Conservation (phyloP, 1,140 invertebrate genomes). For the Maniola jurtina region DNA sequence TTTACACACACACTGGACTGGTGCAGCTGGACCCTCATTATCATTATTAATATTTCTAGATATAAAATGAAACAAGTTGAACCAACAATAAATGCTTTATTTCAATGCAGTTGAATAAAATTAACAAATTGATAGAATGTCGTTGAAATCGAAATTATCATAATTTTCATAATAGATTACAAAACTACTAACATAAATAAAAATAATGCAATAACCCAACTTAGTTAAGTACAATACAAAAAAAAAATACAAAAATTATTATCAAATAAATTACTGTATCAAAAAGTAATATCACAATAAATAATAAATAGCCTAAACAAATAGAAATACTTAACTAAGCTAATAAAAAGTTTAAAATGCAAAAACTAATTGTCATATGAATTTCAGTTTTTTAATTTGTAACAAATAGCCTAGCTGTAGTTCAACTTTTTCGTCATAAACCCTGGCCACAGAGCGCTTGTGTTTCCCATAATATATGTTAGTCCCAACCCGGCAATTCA, state of each 20-base stretch:
- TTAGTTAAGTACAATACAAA: slow-evolving; percentile 16
- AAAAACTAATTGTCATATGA: slow-evolving; percentile 1
- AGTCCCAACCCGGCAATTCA: too few relatives aligned
- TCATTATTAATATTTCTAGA: too few relatives aligned
- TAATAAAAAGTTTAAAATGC: slow-evolving; percentile 1
- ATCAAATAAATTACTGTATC: background rate
- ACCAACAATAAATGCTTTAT: slow-evolving; percentile 25
- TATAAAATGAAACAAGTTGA: slow-evolving; percentile 12
- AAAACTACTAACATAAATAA: too few relatives aligned
- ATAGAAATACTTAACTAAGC: background rate
- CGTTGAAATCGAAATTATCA: background rate
- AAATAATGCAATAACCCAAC: background rate
- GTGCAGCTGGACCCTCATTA: too few relatives aligned
- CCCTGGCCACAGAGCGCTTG: too few relatives aligned
- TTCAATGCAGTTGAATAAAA: slow-evolving; percentile 19
- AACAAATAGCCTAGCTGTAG: background rate
- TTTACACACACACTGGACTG: too few relatives aligned
- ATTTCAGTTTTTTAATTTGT: background rate
- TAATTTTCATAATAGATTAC: background rate
- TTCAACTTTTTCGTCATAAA: too few relatives aligned
- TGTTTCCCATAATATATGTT: too few relatives aligned
- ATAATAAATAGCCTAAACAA: background rate
- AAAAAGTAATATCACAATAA: slow-evolving; percentile 16
- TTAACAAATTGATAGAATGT: slow-evolving; percentile 19
- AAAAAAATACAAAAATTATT: slow-evolving; percentile 4